Percentiles rank a stretch among this genome's conserved stretches.
These are phyloP conservation scores for Rutilus rutilus DNA, from an alignment of 2,113 vertebrate genomes.

Conservation along the genomic window DNA sequence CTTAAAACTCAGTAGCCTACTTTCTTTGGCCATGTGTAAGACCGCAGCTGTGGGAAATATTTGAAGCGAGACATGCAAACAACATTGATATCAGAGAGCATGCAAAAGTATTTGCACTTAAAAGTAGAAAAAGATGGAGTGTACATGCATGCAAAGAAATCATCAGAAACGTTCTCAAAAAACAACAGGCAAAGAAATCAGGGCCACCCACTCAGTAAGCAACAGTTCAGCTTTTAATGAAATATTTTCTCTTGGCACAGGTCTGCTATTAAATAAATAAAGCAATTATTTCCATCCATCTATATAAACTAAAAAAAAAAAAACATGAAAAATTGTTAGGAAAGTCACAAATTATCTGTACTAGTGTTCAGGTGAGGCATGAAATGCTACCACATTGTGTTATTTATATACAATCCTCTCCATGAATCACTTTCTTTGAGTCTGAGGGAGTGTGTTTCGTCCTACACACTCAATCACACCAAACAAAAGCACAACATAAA, in stretches of 20 bases:
- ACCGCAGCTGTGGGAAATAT: constrained; percentile 59
- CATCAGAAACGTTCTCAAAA: constrained; percentile 11
- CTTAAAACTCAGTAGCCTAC: not conserved
- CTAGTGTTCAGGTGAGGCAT: constrained; percentile 41
- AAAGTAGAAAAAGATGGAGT: constrained; percentile 6
- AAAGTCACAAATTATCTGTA: constrained; percentile 20
- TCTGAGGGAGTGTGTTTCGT: constrained; percentile 42
- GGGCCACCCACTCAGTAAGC: not conserved
- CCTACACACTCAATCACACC: constrained; percentile 30
- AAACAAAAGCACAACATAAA: constrained; percentile 50
- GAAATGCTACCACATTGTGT: constrained; percentile 58
- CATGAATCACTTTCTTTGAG: constrained; percentile 39
- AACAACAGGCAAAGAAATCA: constrained; percentile 9
- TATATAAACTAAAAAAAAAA: constrained; percentile 79
- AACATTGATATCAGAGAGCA: constrained; percentile 7
- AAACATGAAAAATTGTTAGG: constrained; percentile 52
- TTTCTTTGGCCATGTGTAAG: constrained; percentile 38
- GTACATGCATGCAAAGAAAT: not conserved
- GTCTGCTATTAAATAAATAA: constrained; percentile 86
- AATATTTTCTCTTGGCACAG: constrained; percentile 78
- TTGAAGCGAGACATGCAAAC: constrained; percentile 24
- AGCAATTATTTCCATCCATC: constrained; percentile 81
- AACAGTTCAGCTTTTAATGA: constrained; percentile 75
- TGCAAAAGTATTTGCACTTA: constrained; percentile 4
- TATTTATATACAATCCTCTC: constrained; percentile 61